phyloP scores from a whole-genome alignment of 2,113 vertebrate species.

The Rhinolophus ferrumequinum region DNA sequence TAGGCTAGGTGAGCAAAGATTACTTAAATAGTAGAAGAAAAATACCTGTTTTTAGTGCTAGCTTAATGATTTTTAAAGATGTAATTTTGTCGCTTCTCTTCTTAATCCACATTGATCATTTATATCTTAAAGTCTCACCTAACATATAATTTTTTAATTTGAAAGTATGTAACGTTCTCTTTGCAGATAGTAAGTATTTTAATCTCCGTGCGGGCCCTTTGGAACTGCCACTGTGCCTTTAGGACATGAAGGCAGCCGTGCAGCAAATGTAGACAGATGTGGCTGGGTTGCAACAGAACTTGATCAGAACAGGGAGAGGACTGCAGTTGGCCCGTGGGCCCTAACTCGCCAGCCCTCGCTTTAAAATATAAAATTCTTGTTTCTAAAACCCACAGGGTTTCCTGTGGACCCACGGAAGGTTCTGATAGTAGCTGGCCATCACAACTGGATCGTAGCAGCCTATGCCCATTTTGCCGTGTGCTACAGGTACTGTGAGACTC shows the following conservation, averaged over 20 bases:
- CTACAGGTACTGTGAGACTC: constrained; percentile 91
- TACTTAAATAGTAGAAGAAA: neutral
- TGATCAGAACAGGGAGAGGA: neutral
- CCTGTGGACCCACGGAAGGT: constrained; percentile 97
- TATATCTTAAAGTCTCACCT: neutral
- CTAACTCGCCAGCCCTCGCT: neutral
- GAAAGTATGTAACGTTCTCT: neutral
- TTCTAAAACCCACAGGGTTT: constrained; percentile 85
- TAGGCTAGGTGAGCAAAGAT: constrained; percentile 87
- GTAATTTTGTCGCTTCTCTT: neutral
- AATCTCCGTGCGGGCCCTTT: neutral
- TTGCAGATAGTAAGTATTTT: neutral
- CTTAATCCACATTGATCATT: neutral
- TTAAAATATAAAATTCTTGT: neutral
- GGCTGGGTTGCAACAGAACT: neutral
- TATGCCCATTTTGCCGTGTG: constrained; percentile 99
- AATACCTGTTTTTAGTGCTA: neutral
- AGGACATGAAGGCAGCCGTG: rapidly evolving
- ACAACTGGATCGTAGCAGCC: constrained; percentile 99
- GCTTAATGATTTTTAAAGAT: neutral
- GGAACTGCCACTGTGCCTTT: neutral
- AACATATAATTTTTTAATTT: neutral
- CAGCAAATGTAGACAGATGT: rapidly evolving
- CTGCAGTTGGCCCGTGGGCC: too few species aligned
- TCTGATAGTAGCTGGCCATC: constrained; percentile 96